Conservation (phyloP, 2,113 vertebrate species). For the Scytalopus superciliaris region DNA sequence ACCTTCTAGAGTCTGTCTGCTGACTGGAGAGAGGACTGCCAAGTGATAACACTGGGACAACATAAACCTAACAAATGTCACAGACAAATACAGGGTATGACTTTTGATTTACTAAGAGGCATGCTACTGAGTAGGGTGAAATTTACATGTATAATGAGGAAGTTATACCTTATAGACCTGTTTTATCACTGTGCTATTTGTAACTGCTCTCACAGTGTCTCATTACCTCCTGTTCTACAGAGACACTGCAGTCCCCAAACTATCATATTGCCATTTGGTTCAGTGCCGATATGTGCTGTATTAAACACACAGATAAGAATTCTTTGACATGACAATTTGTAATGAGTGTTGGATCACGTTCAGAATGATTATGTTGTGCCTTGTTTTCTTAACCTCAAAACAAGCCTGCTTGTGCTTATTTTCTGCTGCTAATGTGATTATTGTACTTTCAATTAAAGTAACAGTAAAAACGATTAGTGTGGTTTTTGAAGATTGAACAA, state of each 20-base stretch:
- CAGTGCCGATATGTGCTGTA: slow-evolving; percentile 19
- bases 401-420: slow-evolving; percentile 28
- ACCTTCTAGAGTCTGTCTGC: background rate
- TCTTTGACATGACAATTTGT: slow-evolving; percentile 16
- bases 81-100: background rate
- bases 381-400: background rate
- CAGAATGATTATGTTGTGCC: background rate
- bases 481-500: background rate
- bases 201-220: background rate
- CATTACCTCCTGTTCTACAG: background rate
- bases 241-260: background rate
- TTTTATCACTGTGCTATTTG: background rate
- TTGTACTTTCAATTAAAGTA: slow-evolving; percentile 44
- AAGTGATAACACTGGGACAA: background rate
- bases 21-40: background rate
- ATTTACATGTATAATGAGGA: background rate
- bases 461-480: background rate
- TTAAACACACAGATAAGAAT: slow-evolving; percentile 45
- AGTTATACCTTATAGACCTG: background rate
- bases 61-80: background rate
- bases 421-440: slow-evolving; percentile 50
- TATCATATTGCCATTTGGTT: background rate
- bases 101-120: background rate
- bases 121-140: background rate
- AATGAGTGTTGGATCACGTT: slow-evolving; percentile 26